Evolutionary conservation across 92 coral and sea anemone species (phyloP), one percentile per base, ranked within the genome.

Genomic region (Parazoanthus swiftii): DNA sequence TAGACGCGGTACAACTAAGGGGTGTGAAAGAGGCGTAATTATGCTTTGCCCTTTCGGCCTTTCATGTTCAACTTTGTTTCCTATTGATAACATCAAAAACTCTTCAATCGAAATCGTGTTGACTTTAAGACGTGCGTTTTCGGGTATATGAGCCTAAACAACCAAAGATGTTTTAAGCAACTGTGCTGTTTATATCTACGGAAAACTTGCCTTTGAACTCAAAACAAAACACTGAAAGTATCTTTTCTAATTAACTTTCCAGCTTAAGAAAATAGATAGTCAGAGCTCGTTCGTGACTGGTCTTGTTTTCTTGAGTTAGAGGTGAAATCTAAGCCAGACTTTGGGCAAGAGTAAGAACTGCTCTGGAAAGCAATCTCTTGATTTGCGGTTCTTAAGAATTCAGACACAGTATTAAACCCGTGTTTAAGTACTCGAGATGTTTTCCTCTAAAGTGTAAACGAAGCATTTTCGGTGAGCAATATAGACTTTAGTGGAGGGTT

Each of bases 11-110:
- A 68, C 8, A 33, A 84, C 70, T 14, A 26, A 29, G 87, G 87
- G 87, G 87, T 71, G 87, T 44, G 20, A 72, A 84, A 29, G 63
- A 84, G 87, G 87, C 87, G 87, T 84, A 84, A 84, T 44, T 71
- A 26, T 21, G 65, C 25, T 29, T 44, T 84, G 43, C 44, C 78
- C 87, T 44, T 67, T 18, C 86, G 37, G 39, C 38, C 77, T 67
- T 83, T 43, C 65, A 67, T 83, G 14, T 26, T 44, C 67, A 8
- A 48, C 66, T 46, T 46, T 5, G 48, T 50, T 63, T 81, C 50
- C 73, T 29, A 56, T 56, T 44, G 13, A 35, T 25, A 81, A 38
- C 18, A 58, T 58, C 67, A 35, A 70, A 84, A 71, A 84, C 44
- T 84, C 87, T 71, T 71, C 87, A 43, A 26, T 29, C 39, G 67